Conservation (phyloP, 2,113 vertebrate species). For the Acinonyx jubatus region DNA sequence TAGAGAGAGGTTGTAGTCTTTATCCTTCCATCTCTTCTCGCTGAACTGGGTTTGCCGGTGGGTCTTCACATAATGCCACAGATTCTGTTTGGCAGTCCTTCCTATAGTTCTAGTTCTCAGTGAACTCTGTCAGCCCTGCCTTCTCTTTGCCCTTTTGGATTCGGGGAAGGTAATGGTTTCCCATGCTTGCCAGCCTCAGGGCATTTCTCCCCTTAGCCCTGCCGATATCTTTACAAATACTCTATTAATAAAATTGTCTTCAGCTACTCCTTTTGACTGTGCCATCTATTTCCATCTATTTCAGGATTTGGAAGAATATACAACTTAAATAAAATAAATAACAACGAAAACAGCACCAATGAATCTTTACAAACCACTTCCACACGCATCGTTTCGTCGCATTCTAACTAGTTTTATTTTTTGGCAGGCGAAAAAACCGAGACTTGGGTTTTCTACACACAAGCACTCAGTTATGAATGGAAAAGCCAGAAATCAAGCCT, state of each 20-base stretch:
- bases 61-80: background rate
- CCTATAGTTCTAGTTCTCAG: background rate
- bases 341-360: background rate
- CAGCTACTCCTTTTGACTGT: background rate
- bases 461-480: background rate
- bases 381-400: background rate
- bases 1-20: background rate
- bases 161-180: background rate
- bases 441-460: background rate
- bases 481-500: background rate
- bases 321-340: background rate
- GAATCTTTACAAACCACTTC: background rate
- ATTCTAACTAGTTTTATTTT: conserved; percentile 15
- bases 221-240: background rate
- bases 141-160: background rate
- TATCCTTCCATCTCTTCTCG: background rate
- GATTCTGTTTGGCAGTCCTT: background rate
- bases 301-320: background rate
- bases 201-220: background rate
- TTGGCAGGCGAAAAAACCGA: background rate
- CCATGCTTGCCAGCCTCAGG: background rate
- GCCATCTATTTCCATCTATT: background rate
- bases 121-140: background rate
- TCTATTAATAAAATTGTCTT: background rate
- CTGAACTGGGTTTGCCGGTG: background rate